These are phyloP conservation scores for Cheilosia urbana DNA, from an alignment of 2,888 invertebrate species.

Conservation along the genomic window DNA sequence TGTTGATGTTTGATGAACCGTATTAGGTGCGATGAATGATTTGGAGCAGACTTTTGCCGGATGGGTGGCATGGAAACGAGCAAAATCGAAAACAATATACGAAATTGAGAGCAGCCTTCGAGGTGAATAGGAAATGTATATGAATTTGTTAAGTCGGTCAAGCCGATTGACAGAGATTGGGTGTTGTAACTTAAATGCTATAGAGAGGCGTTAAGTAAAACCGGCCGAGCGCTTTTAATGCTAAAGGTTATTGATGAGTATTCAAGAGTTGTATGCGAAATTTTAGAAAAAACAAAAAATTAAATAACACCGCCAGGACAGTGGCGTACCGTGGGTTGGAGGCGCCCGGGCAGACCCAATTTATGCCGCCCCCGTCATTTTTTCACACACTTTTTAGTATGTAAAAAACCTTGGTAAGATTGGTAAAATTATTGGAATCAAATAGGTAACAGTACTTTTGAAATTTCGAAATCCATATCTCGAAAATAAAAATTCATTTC, in stretches of 20 bases:
- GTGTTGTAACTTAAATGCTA: slow-evolving; percentile 46
- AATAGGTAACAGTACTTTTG: too few relatives aligned
- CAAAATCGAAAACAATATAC: slow-evolving; percentile 38
- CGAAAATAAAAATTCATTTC: too few relatives aligned
- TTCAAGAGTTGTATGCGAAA: too few relatives aligned
- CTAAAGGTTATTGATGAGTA: slow-evolving; percentile 11
- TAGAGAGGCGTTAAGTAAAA: slow-evolving; percentile 39
- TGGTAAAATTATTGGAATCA: too few relatives aligned
- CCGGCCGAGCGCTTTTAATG: not conserved
- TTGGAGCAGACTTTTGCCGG: slow-evolving; percentile 63
- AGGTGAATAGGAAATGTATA: slow-evolving; percentile 51
- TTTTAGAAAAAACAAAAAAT: too few relatives aligned
- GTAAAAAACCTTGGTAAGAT: too few relatives aligned
- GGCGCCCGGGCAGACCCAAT: too few relatives aligned
- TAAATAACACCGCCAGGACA: too few relatives aligned
- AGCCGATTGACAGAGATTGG: slow-evolving; percentile 35
- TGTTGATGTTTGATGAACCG: slow-evolving; percentile 68
- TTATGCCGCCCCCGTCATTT: too few relatives aligned
- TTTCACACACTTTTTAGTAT: too few relatives aligned
- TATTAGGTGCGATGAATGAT: slow-evolving; percentile 70
- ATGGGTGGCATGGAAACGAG: slow-evolving; percentile 47
- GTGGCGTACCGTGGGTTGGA: too few relatives aligned
- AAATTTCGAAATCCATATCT: too few relatives aligned
- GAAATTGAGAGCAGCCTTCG: slow-evolving; percentile 71
- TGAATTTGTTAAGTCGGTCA: slow-evolving; percentile 53